Conservation (phyloP, 2,797 vertebrate genomes). For the Simalia tracyae region DNA sequence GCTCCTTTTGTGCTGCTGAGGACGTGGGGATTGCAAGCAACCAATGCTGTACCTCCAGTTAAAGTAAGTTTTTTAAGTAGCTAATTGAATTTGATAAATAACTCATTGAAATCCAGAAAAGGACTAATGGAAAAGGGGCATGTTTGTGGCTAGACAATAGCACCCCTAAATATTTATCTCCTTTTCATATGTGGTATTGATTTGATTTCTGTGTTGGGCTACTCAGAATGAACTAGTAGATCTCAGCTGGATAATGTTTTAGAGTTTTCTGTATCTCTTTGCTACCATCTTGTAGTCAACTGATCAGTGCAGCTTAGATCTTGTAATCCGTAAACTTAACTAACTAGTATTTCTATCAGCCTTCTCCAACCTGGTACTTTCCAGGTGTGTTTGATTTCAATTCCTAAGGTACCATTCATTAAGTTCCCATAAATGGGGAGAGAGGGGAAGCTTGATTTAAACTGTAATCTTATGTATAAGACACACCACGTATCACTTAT, state of each 20-base stretch:
- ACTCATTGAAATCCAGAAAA: not conserved
- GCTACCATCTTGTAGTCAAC: not conserved
- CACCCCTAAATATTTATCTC: not conserved
- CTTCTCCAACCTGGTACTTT: not conserved
- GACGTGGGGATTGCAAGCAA: slow-evolving; percentile 91
- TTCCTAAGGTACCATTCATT: not conserved
- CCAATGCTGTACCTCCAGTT: slow-evolving; percentile 84
- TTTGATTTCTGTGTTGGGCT: not conserved
- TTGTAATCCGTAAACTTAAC: not conserved
- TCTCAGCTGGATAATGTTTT: not conserved
- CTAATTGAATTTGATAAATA: not conserved
- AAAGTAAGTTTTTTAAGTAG: slow-evolving; percentile 81
- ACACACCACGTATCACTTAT: not conserved
- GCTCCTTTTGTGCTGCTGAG: slow-evolving; percentile 86
- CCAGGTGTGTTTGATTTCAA: not conserved
- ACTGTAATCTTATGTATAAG: not conserved
- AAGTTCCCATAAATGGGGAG: not conserved
- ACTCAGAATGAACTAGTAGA: not conserved
- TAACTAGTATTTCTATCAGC: not conserved
- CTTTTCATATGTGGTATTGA: not conserved
- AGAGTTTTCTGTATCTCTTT: not conserved
- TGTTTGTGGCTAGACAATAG: not conserved
- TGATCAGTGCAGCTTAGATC: not conserved
- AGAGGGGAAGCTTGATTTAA: not conserved
- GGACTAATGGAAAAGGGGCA: not conserved